phyloP scores from a whole-genome alignment of 1,140 invertebrate genomes.

The Agrypnia vestita region DNA sequence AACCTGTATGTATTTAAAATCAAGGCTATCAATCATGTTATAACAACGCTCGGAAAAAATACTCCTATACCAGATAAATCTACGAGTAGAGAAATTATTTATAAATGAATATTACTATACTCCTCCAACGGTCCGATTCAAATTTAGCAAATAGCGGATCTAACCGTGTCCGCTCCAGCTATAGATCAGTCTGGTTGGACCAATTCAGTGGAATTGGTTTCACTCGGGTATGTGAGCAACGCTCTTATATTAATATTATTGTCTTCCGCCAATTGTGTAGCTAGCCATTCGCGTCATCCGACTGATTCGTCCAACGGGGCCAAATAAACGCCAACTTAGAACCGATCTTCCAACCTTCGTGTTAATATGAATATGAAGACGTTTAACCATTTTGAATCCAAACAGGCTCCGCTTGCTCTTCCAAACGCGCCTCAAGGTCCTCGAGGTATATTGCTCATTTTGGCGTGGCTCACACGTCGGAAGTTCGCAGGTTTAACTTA shows the following conservation, averaged over 20 bases:
- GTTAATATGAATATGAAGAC: too few relatives aligned
- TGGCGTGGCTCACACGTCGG: too few relatives aligned
- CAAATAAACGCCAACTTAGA: background rate
- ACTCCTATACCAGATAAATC: background rate
- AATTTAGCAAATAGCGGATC: too few relatives aligned
- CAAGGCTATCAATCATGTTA: too few relatives aligned
- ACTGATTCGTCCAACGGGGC: background rate
- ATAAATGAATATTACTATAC: background rate
- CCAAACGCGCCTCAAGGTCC: too few relatives aligned
- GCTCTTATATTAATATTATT: conserved; percentile 3
- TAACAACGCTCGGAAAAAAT: background rate
- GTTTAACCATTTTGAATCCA: too few relatives aligned
- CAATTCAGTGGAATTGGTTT: conserved; percentile 13
- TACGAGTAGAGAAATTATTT: background rate
- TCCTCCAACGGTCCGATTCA: background rate
- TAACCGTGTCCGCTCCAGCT: background rate
- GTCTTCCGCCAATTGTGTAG: conserved; percentile 28
- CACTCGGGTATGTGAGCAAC: background rate
- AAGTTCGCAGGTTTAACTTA: too few relatives aligned
- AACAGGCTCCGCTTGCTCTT: too few relatives aligned
- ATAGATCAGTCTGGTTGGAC: conserved; percentile 19
- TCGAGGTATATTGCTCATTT: too few relatives aligned
- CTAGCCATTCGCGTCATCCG: background rate
- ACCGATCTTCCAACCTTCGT: background rate
- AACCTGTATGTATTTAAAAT: too few relatives aligned